A percentile compares a stretch with the other conserved stretches of the same genome.
These are phyloP conservation scores for Oryzias sinensis DNA, from an alignment of 2,797 vertebrate genomes.

Conservation along the genomic window DNA sequence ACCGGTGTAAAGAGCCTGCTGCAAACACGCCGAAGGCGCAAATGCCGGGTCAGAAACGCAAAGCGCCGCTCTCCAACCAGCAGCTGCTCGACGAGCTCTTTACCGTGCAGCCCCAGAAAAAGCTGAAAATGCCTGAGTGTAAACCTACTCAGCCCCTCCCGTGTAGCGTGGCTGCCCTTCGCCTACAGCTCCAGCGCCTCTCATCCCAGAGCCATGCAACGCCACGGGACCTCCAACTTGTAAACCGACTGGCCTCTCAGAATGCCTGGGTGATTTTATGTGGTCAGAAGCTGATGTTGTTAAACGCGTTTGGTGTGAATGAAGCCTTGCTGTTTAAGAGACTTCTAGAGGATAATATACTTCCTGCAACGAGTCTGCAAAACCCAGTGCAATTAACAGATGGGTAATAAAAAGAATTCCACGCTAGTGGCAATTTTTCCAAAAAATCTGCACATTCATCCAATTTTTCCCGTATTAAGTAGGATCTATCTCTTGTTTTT, in stretches of 20 bases:
- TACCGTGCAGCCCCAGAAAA: constrained; percentile 77
- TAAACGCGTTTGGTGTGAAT: constrained; percentile 93
- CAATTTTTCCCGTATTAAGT: constrained; percentile 11
- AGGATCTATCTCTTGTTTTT: constrained; percentile 9
- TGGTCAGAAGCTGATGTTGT: constrained; percentile 82
- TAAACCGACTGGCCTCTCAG: constrained; percentile 86
- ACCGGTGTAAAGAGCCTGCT: constrained; percentile 56
- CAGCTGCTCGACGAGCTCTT: constrained; percentile 88
- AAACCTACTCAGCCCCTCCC: constrained; percentile 72
- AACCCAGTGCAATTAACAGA: constrained; percentile 86
- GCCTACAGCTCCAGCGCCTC: constrained; percentile 71
- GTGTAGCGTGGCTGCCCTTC: constrained; percentile 83
- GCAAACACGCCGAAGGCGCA: constrained; percentile 32
- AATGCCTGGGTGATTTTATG: constrained; percentile 87
- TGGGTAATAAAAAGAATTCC: constrained; percentile 76
- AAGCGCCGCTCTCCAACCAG: constrained; percentile 81
- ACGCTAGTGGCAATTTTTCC: too few species aligned
- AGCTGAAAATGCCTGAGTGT: constrained; percentile 41
- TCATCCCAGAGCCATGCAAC: constrained; percentile 54
- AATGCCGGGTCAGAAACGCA: constrained; percentile 79
- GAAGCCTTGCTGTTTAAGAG: constrained; percentile 89
- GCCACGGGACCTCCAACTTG: constrained; percentile 75
- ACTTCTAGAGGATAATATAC: constrained; percentile 88
- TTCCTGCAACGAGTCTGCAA: constrained; percentile 85
- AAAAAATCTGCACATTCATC: constrained; percentile 2